phyloP scores from a whole-genome alignment of 2,113 vertebrate genomes.

The Clarias macrocephalus region DNA sequence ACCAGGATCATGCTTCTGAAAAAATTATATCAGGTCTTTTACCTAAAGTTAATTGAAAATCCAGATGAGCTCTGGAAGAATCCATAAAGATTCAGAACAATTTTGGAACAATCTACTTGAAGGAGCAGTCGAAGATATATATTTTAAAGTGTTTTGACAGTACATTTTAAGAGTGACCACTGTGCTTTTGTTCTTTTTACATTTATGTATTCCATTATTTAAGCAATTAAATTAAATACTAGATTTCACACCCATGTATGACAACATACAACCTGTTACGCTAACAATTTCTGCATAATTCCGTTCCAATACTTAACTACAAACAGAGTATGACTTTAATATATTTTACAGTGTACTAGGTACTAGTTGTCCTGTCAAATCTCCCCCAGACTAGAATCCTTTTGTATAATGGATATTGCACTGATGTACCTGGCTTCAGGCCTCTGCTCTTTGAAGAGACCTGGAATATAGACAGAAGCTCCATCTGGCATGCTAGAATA shows the following conservation, averaged over 20 bases:
- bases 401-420: not conserved
- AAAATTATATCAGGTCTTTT: not conserved
- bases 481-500: not conserved
- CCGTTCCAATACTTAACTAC: not conserved
- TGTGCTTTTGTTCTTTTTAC: not conserved
- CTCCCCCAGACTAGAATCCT: not conserved
- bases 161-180: not conserved
- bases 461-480: conserved; percentile 24
- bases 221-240: conserved; percentile 7
- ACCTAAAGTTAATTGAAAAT: not conserved
- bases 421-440: not conserved
- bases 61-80: not conserved
- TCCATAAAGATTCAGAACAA: not conserved
- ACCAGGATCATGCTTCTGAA: not conserved
- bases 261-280: not conserved
- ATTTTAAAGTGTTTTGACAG: not conserved
- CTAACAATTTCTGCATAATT: not conserved
- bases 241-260: not conserved
- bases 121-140: not conserved
- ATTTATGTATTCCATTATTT: not conserved
- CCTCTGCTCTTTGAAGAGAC: not conserved
- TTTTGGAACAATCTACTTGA: not conserved
- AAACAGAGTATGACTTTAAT: not conserved
- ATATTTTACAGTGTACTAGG: not conserved
- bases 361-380: not conserved